Evolutionary conservation across 1,140 invertebrate genomes (phyloP).

Genomic region (Brachionus manjavacas): DNA sequence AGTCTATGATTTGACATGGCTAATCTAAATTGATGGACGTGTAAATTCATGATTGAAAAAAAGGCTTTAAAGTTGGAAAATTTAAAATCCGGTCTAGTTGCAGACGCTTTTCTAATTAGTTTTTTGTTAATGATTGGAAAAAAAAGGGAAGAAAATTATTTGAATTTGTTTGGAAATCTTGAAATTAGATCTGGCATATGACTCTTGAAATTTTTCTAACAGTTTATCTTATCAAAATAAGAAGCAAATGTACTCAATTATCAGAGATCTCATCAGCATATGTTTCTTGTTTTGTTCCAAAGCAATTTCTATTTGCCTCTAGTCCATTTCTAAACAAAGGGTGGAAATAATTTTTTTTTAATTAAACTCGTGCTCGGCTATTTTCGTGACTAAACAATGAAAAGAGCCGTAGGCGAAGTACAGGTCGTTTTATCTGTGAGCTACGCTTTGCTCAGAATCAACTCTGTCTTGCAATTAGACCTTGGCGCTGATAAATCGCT

Average conservation of each 20-base stretch:
- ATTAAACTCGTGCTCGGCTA: not conserved
- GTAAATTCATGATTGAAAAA: conserved; percentile 18
- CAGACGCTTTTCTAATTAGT: conserved; percentile 2
- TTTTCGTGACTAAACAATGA: not conserved
- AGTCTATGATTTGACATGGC: conserved; percentile 14
- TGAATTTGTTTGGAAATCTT: not conserved
- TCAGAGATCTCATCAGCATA: not conserved
- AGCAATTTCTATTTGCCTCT: not conserved
- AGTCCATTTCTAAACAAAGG: not conserved
- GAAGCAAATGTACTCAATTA: conserved; percentile 9
- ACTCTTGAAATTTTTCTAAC: not conserved
- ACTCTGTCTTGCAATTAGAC: not conserved
- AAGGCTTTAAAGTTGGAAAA: not conserved
- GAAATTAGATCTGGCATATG: not conserved
- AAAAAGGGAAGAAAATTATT: not conserved
- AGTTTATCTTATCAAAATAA: conserved; percentile 16
- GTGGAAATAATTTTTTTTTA: conserved; percentile 1
- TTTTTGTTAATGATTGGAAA: not conserved
- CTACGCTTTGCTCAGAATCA: not conserved
- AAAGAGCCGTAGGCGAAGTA: not conserved
- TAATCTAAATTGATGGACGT: conserved; percentile 16
- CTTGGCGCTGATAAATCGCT: conserved; percentile 14
- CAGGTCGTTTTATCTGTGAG: not conserved
- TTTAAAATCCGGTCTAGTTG: not conserved
- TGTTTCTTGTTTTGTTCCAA: not conserved